These are phyloP conservation scores for Rattus norvegicus DNA, from an alignment of 2,113 vertebrate genomes.

Conservation along the genomic window GRCr8 NC_086020.1:163388001-163388500, in stretches of 20 bases:
- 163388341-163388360: slow-evolving; percentile 96
- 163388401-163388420: slow-evolving; percentile 95
- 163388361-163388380: slow-evolving; percentile 95
- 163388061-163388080: not conserved
- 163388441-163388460: accelerated
- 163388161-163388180: not conserved
- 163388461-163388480: not conserved
- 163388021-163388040: not conserved
- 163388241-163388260: slow-evolving; percentile 93
- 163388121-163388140: not conserved
- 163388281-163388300: slow-evolving; percentile 93
- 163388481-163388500: not conserved
- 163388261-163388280: slow-evolving; percentile 88
- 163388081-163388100: not conserved
- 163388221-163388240: slow-evolving; percentile 96
- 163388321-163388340: slow-evolving; percentile 97
- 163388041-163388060: not conserved
- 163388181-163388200: slow-evolving; percentile 84
- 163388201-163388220: slow-evolving; percentile 86
- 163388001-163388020: accelerated
- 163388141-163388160: not conserved
- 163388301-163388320: slow-evolving; percentile 94
- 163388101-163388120: not conserved
- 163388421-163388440: slow-evolving; percentile 98
- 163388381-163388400: slow-evolving; percentile 92